phyloP scores from a whole-genome alignment of 1,140 invertebrate species.

The Anadara kagoshimensis region DNA sequence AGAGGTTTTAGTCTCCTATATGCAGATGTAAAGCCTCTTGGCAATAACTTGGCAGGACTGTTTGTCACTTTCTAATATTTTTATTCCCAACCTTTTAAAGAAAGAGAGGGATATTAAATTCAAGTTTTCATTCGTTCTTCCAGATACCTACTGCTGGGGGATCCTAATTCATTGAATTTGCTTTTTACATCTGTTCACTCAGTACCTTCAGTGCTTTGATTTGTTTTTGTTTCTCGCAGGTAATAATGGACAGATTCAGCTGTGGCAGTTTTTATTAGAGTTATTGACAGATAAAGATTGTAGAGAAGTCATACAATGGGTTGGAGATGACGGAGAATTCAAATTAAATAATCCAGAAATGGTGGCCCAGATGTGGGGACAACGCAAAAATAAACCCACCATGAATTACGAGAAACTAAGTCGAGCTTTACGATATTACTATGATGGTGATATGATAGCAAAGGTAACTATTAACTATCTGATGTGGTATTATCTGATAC shows the following conservation, averaged over 20 bases:
- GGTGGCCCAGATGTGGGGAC: constrained; percentile 96
- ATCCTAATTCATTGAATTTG: too few relatives aligned
- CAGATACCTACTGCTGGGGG: too few relatives aligned
- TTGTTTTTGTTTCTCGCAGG: constrained; percentile 41
- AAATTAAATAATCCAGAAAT: constrained; percentile 99
- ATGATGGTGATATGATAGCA: constrained; percentile 99
- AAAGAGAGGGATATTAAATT: too few relatives aligned
- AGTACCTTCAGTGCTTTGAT: not conserved
- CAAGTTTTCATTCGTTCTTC: too few relatives aligned
- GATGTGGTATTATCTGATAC: too few relatives aligned
- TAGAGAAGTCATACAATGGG: constrained; percentile 84
- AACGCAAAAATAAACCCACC: constrained; percentile 98
- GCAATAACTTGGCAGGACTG: not conserved
- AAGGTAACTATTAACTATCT: constrained; percentile 78
- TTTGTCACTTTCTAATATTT: not conserved
- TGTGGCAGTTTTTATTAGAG: constrained; percentile 99
- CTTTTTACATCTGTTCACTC: too few relatives aligned
- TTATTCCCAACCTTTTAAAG: too few relatives aligned
- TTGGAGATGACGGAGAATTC: constrained; percentile 98
- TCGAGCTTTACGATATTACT: constrained; percentile 97
- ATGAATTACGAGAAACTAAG: constrained; percentile 99
- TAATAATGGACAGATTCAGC: constrained; percentile 97
- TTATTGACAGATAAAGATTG: constrained; percentile 84
- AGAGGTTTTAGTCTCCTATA: too few relatives aligned
- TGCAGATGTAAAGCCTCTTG: not conserved